Conservation (phyloP, 2,888 invertebrate species). For the Synergus laeviventris region DNA sequence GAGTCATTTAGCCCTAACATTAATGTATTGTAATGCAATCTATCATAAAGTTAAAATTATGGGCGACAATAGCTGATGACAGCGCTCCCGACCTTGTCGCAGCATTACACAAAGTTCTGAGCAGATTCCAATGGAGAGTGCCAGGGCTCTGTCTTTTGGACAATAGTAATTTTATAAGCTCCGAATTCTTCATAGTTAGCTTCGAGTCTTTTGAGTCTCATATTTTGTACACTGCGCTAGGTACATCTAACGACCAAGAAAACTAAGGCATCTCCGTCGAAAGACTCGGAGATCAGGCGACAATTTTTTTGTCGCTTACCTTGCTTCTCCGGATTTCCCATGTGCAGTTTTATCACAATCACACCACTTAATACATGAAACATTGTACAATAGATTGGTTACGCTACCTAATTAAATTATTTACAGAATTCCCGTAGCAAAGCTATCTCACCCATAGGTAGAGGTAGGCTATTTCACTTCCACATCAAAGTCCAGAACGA, state of each 20-base stretch:
- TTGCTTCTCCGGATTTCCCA: slow-evolving; percentile 49
- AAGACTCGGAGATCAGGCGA: slow-evolving; percentile 15
- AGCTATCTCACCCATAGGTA: slow-evolving; percentile 26
- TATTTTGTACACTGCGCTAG: slow-evolving; percentile 65
- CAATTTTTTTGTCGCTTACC: slow-evolving; percentile 16
- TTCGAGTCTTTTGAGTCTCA: slow-evolving; percentile 66
- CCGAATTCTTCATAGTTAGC: slow-evolving; percentile 61
- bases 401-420: slow-evolving; percentile 67
- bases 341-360: slow-evolving; percentile 75
- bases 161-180: slow-evolving; percentile 64
- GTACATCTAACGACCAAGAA: slow-evolving; percentile 54
- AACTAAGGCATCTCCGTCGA: slow-evolving; percentile 51
- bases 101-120: not conserved
- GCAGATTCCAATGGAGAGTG: not conserved
- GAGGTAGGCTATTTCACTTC: slow-evolving; percentile 77
- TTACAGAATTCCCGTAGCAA: slow-evolving; percentile 65
- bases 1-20: not conserved
- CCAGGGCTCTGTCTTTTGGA: not conserved
- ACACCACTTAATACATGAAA: slow-evolving; percentile 71
- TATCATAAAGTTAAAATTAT: not conserved
- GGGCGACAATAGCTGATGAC: not conserved
- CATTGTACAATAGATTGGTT: slow-evolving; percentile 73
- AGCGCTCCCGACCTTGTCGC: not conserved
- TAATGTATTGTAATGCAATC: not conserved
- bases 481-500: slow-evolving; percentile 97